Conservation (phyloP, 2,797 vertebrate species). For the Odontamblyopus lacepedii region DNA sequence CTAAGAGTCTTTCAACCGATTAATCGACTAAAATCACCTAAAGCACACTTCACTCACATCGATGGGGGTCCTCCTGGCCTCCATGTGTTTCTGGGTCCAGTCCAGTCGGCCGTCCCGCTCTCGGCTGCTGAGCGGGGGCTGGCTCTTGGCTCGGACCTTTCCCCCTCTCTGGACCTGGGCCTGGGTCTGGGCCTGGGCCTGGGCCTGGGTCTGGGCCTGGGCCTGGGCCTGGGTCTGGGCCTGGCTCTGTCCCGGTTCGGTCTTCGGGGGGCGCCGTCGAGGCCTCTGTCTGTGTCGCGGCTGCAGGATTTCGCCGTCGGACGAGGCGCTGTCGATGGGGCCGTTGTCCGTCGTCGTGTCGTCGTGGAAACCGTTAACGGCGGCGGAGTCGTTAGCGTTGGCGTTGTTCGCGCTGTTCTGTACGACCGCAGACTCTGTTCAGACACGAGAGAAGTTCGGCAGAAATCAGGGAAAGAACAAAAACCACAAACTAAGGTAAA, state of each 20-base stretch:
- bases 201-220: too few species aligned
- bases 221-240: neutral
- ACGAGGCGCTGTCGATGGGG: constrained; percentile 34
- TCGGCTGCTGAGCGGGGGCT: constrained; percentile 67
- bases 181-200: too few species aligned
- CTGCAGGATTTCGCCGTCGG: constrained; percentile 48
- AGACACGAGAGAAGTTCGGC: neutral
- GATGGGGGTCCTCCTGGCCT: constrained; percentile 79
- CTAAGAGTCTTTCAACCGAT: too few species aligned
- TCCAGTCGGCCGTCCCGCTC: constrained; percentile 80
- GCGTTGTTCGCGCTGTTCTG: constrained; percentile 47
- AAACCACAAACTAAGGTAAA: too few species aligned
- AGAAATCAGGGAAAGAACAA: too few species aligned
- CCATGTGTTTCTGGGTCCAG: constrained; percentile 80
- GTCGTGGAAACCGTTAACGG: constrained; percentile 12
- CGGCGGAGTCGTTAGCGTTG: constrained; percentile 5
- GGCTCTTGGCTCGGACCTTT: constrained; percentile 79
- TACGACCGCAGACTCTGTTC: constrained; percentile 3
- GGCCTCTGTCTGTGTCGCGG: constrained; percentile 21
- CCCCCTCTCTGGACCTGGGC: constrained; percentile 42
- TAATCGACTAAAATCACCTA: too few species aligned
- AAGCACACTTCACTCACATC: constrained; percentile 69
- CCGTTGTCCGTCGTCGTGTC: constrained; percentile 47
- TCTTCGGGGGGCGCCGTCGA: constrained; percentile 43
- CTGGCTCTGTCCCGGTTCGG: constrained; percentile 43